These are phyloP conservation scores for Torymus auratus DNA, from an alignment of 2,888 invertebrate species.

Conservation along the genomic window DNA sequence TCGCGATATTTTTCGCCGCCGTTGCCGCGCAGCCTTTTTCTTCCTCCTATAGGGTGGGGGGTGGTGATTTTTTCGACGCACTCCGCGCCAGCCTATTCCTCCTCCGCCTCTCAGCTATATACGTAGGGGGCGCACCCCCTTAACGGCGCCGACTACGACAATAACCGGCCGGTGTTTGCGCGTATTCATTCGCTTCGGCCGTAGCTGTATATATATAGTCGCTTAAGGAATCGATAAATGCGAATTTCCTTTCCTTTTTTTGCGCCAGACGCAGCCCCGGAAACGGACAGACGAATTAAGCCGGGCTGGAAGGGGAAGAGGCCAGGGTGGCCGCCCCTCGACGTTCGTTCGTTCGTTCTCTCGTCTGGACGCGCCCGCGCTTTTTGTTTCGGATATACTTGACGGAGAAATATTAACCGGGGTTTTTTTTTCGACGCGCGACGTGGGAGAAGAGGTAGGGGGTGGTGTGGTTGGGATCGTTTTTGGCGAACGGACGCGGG, in stretches of 20 bases:
- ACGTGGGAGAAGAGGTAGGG: too few relatives aligned
- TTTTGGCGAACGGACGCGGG: too few relatives aligned
- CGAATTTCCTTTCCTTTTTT: constrained; percentile 41
- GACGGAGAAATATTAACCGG: not conserved
- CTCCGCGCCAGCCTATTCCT: too few relatives aligned
- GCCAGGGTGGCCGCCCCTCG: not conserved
- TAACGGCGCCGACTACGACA: constrained; percentile 8
- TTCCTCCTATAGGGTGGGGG: too few relatives aligned
- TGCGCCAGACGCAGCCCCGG: constrained; percentile 5
- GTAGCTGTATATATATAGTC: not conserved
- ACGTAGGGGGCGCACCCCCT: too few relatives aligned
- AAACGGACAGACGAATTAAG: constrained; percentile 46
- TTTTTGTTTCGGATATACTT: not conserved
- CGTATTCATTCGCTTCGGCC: not conserved
- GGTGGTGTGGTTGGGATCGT: too few relatives aligned
- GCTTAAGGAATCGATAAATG: constrained; percentile 54
- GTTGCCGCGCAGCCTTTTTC: too few relatives aligned
- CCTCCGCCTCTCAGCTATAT: too few relatives aligned
- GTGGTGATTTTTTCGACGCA: too few relatives aligned
- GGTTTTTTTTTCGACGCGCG: too few relatives aligned
- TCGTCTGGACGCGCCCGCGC: too few relatives aligned
- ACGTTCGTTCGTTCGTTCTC: not conserved
- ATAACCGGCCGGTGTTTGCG: constrained; percentile 23
- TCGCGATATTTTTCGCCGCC: too few relatives aligned
- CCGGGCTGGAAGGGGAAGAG: constrained; percentile 18